phyloP scores from a whole-genome alignment of 2,888 invertebrate genomes.

The Volucella zonaria region DNA sequence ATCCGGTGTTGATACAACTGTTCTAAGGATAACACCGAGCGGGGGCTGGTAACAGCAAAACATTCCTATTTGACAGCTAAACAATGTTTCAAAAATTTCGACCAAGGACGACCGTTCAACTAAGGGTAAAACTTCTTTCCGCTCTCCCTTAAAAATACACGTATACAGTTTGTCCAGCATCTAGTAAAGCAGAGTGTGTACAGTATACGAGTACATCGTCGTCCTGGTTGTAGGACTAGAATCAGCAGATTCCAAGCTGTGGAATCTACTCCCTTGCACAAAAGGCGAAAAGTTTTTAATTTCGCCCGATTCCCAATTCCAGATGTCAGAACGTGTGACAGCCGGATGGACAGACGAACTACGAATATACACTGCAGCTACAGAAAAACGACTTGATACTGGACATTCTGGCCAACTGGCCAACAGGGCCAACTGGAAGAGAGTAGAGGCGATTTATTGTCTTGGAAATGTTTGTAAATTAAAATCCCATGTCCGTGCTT shows the following conservation, averaged over 20 bases:
- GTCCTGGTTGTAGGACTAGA: background rate
- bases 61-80: conserved; percentile 77
- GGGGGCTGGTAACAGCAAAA: conserved; percentile 53
- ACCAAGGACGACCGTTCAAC: conserved; percentile 58
- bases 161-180: conserved; percentile 22
- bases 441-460: conserved; percentile 69
- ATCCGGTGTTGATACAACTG: conserved; percentile 70
- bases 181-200: too few species aligned
- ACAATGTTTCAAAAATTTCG: conserved; percentile 76
- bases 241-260: conserved; percentile 59
- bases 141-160: conserved; percentile 18
- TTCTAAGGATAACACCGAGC: conserved; percentile 22
- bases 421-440: background rate
- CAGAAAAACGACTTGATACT: conserved; percentile 25
- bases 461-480: conserved; percentile 74
- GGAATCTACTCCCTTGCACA: conserved; percentile 56
- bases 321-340: conserved; percentile 75
- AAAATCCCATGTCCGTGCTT: conserved; percentile 72
- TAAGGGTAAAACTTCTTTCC: background rate
- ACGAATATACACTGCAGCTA: conserved; percentile 37
- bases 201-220: background rate
- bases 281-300: conserved; percentile 76
- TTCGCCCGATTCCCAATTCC: conserved; percentile 76
- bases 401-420: conserved; percentile 18
- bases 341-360: conserved; percentile 75